A percentile compares a stretch with the other conserved stretches of the same genome.
Conservation (phyloP, 2,113 vertebrate species). For the Amia ocellicauda region DNA sequence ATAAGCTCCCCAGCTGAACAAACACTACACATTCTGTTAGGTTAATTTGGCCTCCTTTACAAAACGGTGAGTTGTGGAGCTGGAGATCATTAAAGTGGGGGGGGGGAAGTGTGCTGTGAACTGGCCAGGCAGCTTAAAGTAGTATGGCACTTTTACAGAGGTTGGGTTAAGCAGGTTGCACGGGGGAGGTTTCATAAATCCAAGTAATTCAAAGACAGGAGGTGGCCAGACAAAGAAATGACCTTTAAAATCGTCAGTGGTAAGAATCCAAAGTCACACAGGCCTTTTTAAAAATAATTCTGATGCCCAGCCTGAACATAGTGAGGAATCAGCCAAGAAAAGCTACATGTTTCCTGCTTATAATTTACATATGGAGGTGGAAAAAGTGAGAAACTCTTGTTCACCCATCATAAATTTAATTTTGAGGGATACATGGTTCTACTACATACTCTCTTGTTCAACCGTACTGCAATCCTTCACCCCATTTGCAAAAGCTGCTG, state of each 20-base stretch:
- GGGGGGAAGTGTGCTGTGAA: conserved; percentile 45
- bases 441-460: too few relatives aligned
- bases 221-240: not conserved
- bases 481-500: not conserved
- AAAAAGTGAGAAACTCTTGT: conserved; percentile 6
- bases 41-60: too few relatives aligned
- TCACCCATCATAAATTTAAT: conserved; percentile 8
- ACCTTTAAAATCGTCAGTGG: too few relatives aligned
- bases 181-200: not conserved
- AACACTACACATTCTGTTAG: conserved; percentile 74
- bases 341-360: conserved; percentile 1
- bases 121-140: conserved; percentile 54
- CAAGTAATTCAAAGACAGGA: not conserved
- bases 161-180: too few relatives aligned
- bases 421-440: too few relatives aligned
- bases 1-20: conserved; percentile 92
- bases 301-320: not conserved
- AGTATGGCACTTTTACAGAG: conserved; percentile 39
- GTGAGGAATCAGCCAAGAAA: not conserved
- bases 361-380: not conserved
- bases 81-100: conserved; percentile 51
- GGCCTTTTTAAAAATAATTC: conserved; percentile 3
- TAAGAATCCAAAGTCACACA: conserved; percentile 2
- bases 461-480: too few relatives aligned
- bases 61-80: too few relatives aligned